Evolutionary conservation across 1,140 invertebrate species (phyloP).

Genomic region (Solen grandis): DNA sequence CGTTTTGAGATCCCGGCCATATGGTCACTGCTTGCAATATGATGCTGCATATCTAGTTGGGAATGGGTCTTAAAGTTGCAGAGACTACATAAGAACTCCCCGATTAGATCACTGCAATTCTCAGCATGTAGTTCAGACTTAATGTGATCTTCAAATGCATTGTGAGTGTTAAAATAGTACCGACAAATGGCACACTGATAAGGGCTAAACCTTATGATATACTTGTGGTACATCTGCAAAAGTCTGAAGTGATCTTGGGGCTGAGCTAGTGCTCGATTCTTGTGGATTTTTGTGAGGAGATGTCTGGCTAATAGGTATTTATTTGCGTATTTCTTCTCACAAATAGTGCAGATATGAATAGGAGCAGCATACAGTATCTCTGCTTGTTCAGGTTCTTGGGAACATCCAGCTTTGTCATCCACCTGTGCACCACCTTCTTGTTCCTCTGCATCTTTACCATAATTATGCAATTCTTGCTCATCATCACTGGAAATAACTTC

Average conservation of each 20-base stretch:
- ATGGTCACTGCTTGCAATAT: conserved; percentile 82
- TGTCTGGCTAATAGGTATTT: conserved; percentile 75
- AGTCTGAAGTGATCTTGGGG: conserved; percentile 84
- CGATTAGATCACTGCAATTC: conserved; percentile 82
- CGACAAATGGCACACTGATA: conserved; percentile 91
- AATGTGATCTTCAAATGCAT: conserved; percentile 89
- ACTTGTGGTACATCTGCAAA: conserved; percentile 88
- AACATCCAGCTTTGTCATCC: neutral
- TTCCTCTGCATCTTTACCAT: conserved; percentile 14
- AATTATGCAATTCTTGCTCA: conserved; percentile 26
- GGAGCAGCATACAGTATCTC: neutral
- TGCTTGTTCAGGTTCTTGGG: conserved; percentile 34
- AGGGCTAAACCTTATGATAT: conserved; percentile 89
- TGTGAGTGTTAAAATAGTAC: conserved; percentile 90
- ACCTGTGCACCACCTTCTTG: conserved; percentile 7
- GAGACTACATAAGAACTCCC: conserved; percentile 87
- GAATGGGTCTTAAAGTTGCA: conserved; percentile 88
- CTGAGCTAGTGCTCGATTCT: conserved; percentile 68
- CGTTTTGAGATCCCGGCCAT: conserved; percentile 52
- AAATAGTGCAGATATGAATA: conserved; percentile 77
- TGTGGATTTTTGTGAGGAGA: conserved; percentile 73
- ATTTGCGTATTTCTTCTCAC: conserved; percentile 72
- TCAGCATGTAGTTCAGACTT: conserved; percentile 84
- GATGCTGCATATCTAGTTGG: conserved; percentile 86
- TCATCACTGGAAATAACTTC: conserved; percentile 4